phyloP scores from a whole-genome alignment of 2,888 invertebrate genomes.

The Phania funesta region DNA sequence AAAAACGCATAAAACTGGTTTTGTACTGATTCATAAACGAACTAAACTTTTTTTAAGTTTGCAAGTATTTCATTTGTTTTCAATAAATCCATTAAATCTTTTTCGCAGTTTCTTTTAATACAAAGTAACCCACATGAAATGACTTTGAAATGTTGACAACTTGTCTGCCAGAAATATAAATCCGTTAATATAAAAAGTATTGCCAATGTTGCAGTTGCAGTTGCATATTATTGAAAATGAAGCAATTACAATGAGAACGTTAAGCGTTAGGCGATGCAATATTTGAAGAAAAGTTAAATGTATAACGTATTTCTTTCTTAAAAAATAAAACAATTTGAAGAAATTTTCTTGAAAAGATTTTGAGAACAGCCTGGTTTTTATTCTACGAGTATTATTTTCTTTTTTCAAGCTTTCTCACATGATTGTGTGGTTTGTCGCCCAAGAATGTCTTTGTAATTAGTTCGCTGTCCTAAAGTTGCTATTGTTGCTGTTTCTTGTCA shows the following conservation, averaged over 20 bases:
- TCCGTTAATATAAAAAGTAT: conserved; percentile 50
- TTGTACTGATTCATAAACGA: neutral
- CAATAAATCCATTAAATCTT: conserved; percentile 53
- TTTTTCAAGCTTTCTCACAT: neutral
- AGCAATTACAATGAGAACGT: neutral
- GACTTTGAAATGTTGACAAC: conserved; percentile 66
- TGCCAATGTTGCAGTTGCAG: conserved; percentile 23
- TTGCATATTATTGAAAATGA: conserved; percentile 11
- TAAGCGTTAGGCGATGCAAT: neutral
- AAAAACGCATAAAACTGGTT: neutral
- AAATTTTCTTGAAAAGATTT: too few relatives aligned
- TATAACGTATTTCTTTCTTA: neutral
- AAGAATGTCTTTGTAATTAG: neutral
- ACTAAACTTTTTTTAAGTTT: neutral
- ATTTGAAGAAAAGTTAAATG: neutral
- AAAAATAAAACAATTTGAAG: too few relatives aligned
- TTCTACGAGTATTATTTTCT: too few relatives aligned
- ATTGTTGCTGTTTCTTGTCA: conserved; percentile 54
- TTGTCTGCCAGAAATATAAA: conserved; percentile 66
- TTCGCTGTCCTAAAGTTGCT: conserved; percentile 6
- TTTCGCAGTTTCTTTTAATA: conserved; percentile 18
- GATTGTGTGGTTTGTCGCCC: neutral
- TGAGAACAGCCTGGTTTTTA: too few relatives aligned
- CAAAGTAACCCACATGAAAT: conserved; percentile 58
- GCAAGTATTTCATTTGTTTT: conserved; percentile 16